Percentiles rank a stretch among this genome's conserved stretches.
Evolutionary conservation across 2,113 vertebrate species (phyloP).

Genomic region (Poeciliopsis prolifica): DNA sequence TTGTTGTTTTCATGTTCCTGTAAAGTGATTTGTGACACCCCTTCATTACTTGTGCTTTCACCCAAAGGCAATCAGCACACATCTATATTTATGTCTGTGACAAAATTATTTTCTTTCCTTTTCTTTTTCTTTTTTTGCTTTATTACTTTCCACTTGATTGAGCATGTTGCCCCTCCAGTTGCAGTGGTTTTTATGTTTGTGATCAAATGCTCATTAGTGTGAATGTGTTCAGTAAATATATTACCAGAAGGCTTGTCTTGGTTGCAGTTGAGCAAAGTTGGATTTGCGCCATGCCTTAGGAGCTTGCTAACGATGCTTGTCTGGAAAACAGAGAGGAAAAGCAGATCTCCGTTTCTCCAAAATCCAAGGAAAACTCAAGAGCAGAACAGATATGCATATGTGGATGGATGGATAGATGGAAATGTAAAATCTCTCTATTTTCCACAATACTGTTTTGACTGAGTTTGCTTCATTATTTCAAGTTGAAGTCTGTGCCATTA

Average conservation of each 20-base stretch:
- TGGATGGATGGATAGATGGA: background rate
- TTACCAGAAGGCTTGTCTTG: constrained; percentile 94
- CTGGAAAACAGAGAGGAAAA: constrained; percentile 75
- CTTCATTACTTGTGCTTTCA: constrained; percentile 12
- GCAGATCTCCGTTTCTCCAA: constrained; percentile 37
- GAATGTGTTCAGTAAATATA: constrained; percentile 27
- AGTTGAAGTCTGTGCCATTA: background rate
- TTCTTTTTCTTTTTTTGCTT: constrained; percentile 13
- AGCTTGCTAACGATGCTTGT: constrained; percentile 88
- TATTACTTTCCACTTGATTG: constrained; percentile 35
- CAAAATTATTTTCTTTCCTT: constrained; percentile 21
- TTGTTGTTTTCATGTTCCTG: background rate
- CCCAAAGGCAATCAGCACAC: constrained; percentile 19
- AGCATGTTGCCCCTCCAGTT: constrained; percentile 12
- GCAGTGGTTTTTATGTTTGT: constrained; percentile 11
- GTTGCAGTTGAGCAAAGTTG: constrained; percentile 88
- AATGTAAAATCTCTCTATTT: no score
- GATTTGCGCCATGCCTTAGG: constrained; percentile 86
- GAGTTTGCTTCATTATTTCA: background rate
- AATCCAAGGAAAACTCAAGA: constrained; percentile 18
- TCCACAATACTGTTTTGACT: no score
- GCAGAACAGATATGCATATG: background rate
- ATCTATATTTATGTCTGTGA: background rate
- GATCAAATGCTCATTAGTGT: constrained; percentile 12
- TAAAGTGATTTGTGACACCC: constrained; percentile 19